Evolutionary conservation across 2,113 vertebrate genomes (phyloP), one percentile per base, ranked within the genome.

Genomic region (Macquaria australasica): DNA sequence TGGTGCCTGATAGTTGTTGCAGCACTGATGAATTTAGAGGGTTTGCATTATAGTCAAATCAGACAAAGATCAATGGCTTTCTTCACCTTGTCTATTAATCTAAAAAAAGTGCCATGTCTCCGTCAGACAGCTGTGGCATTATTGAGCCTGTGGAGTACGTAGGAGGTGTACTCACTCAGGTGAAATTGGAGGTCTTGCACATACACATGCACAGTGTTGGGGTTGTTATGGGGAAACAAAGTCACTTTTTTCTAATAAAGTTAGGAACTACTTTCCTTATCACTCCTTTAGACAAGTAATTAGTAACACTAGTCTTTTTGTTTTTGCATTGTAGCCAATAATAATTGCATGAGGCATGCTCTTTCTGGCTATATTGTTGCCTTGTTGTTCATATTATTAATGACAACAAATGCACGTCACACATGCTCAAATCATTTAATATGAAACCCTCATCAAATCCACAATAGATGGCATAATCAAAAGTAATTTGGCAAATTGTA

Each of bases 61-160:
- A 59, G 45, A 21, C 23, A 39, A n/a, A 70, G 78, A 77, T 79
- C 76, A 77, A 66, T 83, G 43, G 55, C 75, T 76, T 72, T 67
- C 43, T 64, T 75, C 71, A 83, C 53, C 76, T 81, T 79, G 48
- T 41, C 68, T 51, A 73, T 87, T 34, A 59, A 78, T 77, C 62
- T 55, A 45, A 59, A 50, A 25, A 15, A 23, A 77, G 67, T 62
- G 66, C 10, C 69, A 23, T n/a, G 60, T 62, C 55, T 84, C 62
- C 53, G 55, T 56, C 59, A 43, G 58, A 39, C 55, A 48, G 56
- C 3, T 9, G 51, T 39, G 79, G 41, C 62, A 70, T 73, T 20
- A 58, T n/a, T 10, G 34, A 77, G 75, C 43, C 34, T 31, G 6
- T 48, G 28, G 63, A 72, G 68, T 21, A 37, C 20, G 50, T 51